Evolutionary conservation across 2,113 vertebrate genomes (phyloP).

Genomic region (Rafetus swinhoei): DNA sequence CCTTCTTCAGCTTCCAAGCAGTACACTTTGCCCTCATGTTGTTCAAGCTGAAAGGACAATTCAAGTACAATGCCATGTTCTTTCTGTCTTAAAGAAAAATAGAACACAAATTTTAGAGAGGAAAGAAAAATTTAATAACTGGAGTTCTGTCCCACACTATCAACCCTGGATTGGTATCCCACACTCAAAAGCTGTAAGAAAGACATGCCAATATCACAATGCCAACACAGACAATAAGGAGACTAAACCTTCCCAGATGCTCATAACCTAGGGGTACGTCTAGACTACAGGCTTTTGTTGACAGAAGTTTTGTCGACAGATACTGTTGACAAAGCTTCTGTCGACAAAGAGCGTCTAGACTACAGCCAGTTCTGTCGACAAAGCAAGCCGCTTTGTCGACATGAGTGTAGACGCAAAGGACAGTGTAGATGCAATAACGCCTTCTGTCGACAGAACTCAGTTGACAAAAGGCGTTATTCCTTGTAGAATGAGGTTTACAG

Average conservation of each 20-base stretch:
- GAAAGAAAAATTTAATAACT: background rate
- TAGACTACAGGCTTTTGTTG: too few relatives aligned
- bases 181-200: background rate
- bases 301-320: too few relatives aligned
- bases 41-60: too few relatives aligned
- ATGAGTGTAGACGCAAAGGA: too few relatives aligned
- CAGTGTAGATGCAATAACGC: too few relatives aligned
- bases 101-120: background rate
- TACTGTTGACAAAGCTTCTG: too few relatives aligned
- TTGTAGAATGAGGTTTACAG: too few relatives aligned
- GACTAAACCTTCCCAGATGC: background rate
- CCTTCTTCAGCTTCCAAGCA: background rate
- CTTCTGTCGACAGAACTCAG: too few relatives aligned
- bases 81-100: background rate
- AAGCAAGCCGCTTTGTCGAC: too few relatives aligned
- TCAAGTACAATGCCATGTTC: background rate
- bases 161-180: background rate
- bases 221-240: background rate
- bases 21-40: background rate
- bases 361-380: too few relatives aligned
- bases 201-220: fast-evolving
- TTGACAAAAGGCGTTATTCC: too few relatives aligned
- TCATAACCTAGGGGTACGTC: slow-evolving; percentile 1
- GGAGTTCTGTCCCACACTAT: background rate
- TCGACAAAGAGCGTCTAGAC: too few relatives aligned